These are phyloP conservation scores for Aleiodes sp. DNA, from an alignment of 1,140 invertebrate species.

Conservation along the genomic window DNA sequence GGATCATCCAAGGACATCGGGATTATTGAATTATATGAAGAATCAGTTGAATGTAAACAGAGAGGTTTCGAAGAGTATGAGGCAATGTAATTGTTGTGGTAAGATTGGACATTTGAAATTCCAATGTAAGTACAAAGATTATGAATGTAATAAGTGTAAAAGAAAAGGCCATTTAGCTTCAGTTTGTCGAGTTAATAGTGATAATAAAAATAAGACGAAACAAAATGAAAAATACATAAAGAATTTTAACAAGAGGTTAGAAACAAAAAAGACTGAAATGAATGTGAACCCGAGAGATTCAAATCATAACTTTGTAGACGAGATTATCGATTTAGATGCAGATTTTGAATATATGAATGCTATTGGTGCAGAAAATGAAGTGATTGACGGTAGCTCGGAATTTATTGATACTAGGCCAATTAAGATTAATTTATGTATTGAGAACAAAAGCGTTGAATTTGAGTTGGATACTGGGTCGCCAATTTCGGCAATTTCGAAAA, in stretches of 20 bases:
- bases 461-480: conserved; percentile 13
- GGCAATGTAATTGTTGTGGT: conserved; percentile 35
- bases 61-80: not conserved
- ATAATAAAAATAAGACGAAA: not conserved
- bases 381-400: not conserved
- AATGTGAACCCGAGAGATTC: not conserved
- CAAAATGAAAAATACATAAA: not conserved
- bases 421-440: conserved; percentile 16
- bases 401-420: conserved; percentile 28
- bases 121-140: conserved; percentile 31
- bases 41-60: not conserved
- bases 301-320: conserved; percentile 26
- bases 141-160: conserved; percentile 33
- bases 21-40: conserved; percentile 20
- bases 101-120: conserved; percentile 18
- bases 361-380: not conserved
- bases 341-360: conserved; percentile 21
- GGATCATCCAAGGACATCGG: not conserved
- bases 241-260: not conserved
- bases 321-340: conserved; percentile 9
- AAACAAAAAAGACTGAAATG: not conserved
- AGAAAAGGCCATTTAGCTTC: conserved; percentile 28
- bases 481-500: conserved; percentile 4
- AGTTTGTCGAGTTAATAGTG: conserved; percentile 20
- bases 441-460: not conserved